Percentiles rank a stretch among this genome's conserved stretches.
Conservation (phyloP, 2,113 vertebrate species). For the Malurus elegans region DNA sequence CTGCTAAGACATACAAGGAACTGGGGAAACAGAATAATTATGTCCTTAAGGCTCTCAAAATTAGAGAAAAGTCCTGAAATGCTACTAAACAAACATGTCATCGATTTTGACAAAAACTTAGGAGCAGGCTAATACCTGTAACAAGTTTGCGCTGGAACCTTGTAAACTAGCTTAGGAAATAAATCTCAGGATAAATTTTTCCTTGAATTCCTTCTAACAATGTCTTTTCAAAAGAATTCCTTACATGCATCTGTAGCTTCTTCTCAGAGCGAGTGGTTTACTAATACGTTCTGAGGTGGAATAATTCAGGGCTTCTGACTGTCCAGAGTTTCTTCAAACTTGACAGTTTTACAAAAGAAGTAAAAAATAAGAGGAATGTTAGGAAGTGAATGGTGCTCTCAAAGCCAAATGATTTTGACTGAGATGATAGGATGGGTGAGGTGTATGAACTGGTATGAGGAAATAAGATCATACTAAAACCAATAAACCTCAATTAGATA, state of each 20-base stretch:
- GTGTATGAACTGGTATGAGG: not conserved
- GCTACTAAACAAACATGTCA: not conserved
- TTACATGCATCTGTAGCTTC: not conserved
- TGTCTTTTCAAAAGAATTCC: not conserved
- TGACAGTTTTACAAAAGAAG: not conserved
- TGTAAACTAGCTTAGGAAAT: not conserved
- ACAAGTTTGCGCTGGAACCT: not conserved
- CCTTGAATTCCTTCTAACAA: not conserved
- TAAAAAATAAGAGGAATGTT: not conserved
- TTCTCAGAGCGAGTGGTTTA: not conserved
- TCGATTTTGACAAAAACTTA: not conserved
- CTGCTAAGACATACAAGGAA: not conserved
- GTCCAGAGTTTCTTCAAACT: not conserved
- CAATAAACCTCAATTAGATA: not conserved
- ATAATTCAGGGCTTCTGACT: not conserved
- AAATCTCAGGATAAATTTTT: not conserved
- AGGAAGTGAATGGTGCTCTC: not conserved
- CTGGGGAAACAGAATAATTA: not conserved
- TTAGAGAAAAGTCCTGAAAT: slow-evolving; percentile 4
- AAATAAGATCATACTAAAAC: not conserved
- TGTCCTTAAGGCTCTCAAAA: not conserved
- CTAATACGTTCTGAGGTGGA: not conserved
- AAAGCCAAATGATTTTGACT: not conserved
- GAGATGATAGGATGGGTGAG: not conserved
- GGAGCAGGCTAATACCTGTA: not conserved